Evolutionary conservation across 2,888 invertebrate species (phyloP), one percentile per base, ranked within the genome.

Genomic region (Aspidapion aeneum): DNA sequence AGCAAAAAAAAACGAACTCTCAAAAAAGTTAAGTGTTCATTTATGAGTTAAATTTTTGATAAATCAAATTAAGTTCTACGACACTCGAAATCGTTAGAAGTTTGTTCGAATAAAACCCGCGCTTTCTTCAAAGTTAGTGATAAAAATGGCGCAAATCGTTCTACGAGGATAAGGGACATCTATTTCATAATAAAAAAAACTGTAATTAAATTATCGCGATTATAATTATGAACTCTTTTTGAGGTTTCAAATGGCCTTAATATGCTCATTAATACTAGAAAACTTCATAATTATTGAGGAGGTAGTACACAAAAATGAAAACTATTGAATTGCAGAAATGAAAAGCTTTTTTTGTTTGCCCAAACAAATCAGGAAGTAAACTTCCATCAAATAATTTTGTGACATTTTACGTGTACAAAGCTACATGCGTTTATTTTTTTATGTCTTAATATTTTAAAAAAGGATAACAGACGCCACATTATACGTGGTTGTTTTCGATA

Each of bases 231-330:
- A 35, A 35, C 35, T 35, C 35, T 35, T 35, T 35, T 35, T 72
- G 72, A 74, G 74, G 74, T 74, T 75, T 68, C 69, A 69, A 64
- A 75, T 72, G 75, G 74, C 75, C 74, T 75, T 74, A 75, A 71
- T 69, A 69, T 71, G 71, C 72, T 71, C 71, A 72, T 68, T 68
- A 66, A 63, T 68, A 68, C 58, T 62, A 61, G 63, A 67, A 66
- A 68, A 66, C 66, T 65, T 66, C 35, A 35, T 35, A 35, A n/a
- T 35, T 35, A 12, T 35, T 7, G 35, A 35, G n/a, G 35, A 35
- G 35, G 12, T 35, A 35, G 12, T 35, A 35, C 35, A 12, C 35
- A n/a, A n/a, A n/a, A n/a, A n/a, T n/a, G n/a, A n/a, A n/a, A n/a
- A n/a, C n/a, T n/a, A n/a, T n/a, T n/a, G n/a, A n/a, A n/a, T n/a